phyloP scores from a whole-genome alignment of 2,888 invertebrate genomes.

The Drosophila robusta region DNA sequence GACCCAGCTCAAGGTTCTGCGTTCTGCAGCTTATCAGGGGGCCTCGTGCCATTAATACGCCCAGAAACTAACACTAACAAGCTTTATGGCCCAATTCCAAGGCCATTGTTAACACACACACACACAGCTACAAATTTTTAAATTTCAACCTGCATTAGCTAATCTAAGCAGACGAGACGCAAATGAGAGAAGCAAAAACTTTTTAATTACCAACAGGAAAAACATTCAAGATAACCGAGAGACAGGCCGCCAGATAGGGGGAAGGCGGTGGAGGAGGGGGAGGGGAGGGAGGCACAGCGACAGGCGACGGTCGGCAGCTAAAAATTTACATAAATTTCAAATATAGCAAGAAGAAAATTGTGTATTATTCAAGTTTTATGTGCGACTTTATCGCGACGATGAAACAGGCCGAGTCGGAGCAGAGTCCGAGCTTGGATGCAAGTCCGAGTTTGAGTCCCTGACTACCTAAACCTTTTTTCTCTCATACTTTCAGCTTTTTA shows the following conservation, averaged over 20 bases:
- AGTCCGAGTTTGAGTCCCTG: conserved; percentile 5
- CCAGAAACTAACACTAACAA: conserved; percentile 38
- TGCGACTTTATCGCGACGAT: conserved; percentile 49
- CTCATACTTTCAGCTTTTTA: conserved; percentile 3
- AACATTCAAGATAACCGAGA: conserved; percentile 66
- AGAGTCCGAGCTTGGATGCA: conserved; percentile 18
- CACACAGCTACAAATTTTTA: conserved; percentile 1
- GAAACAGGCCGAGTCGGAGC: background rate
- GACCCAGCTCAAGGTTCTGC: conserved; percentile 15
- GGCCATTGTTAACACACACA: conserved; percentile 33
- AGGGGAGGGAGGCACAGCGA: background rate
- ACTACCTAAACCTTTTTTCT: conserved; percentile 56
- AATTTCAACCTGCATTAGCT: conserved; percentile 66
- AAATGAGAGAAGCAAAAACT: conserved; percentile 59
- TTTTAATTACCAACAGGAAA: conserved; percentile 78
- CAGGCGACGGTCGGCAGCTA: conserved; percentile 32
- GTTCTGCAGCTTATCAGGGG: conserved; percentile 35
- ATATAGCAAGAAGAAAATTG: conserved; percentile 62
- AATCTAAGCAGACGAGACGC: conserved; percentile 54
- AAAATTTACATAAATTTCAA: conserved; percentile 73
- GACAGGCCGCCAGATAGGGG: conserved; percentile 5
- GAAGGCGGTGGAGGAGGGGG: background rate
- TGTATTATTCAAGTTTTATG: conserved; percentile 52
- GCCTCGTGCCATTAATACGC: conserved; percentile 27
- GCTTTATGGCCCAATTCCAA: conserved; percentile 48